Percentiles rank a stretch among this genome's conserved stretches.
phyloP scores from a whole-genome alignment of 2,888 invertebrate genomes.

The Zelleria hepariella region DNA sequence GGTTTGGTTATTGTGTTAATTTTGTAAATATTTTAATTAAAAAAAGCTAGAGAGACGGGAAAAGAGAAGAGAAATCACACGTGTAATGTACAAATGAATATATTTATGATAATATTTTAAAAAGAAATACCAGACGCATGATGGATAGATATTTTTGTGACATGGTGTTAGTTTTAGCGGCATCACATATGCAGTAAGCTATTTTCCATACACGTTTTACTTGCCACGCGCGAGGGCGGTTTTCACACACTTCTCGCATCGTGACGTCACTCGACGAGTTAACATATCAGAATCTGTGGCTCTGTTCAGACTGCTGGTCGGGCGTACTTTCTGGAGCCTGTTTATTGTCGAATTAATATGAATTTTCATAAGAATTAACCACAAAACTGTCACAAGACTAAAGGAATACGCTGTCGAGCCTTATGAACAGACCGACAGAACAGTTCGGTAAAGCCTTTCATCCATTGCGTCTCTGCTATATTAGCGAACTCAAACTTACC shows the following conservation, averaged over 20 bases:
- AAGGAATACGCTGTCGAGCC: too few relatives aligned
- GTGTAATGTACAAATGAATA: constrained; percentile 65
- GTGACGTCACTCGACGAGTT: constrained; percentile 45
- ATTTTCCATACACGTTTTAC: constrained; percentile 50
- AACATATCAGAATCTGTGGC: constrained; percentile 64
- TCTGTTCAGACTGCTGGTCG: too few relatives aligned
- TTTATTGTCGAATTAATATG: too few relatives aligned
- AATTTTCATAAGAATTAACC: too few relatives aligned
- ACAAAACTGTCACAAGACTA: too few relatives aligned
- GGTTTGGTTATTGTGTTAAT: constrained; percentile 29
- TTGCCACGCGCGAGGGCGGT: constrained; percentile 32
- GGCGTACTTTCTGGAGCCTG: too few relatives aligned
- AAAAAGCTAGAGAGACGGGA: constrained; percentile 28
- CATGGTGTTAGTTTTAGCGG: constrained; percentile 54
- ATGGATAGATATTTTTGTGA: constrained; percentile 66
- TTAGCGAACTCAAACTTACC: too few relatives aligned
- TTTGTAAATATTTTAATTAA: constrained; percentile 64
- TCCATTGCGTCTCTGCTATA: too few relatives aligned
- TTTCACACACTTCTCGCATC: constrained; percentile 61
- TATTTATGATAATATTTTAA: constrained; percentile 46
- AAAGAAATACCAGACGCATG: constrained; percentile 38
- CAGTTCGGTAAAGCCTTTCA: too few relatives aligned
- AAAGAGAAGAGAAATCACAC: constrained; percentile 29
- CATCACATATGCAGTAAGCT: constrained; percentile 36
- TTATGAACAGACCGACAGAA: too few relatives aligned